Percentiles rank a stretch among this genome's conserved stretches.
Conservation (phyloP, 2,888 invertebrate species). For the Cerastis leucographa region DNA sequence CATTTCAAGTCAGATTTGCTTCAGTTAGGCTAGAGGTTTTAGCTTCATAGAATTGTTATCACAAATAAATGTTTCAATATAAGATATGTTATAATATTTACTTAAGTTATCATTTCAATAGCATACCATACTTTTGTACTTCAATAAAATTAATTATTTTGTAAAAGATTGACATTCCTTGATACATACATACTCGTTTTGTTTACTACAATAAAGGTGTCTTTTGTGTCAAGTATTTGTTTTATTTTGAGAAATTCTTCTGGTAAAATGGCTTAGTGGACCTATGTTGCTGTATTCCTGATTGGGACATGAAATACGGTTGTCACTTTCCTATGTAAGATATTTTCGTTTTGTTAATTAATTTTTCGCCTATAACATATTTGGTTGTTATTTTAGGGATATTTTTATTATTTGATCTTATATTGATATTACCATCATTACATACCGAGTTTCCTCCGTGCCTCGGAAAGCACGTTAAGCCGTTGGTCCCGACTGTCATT, state of each 20-base stretch:
- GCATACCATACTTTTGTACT: conserved; percentile 35
- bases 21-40: not conserved
- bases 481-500: too few relatives aligned
- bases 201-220: conserved; percentile 52
- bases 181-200: conserved; percentile 28
- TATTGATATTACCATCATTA: too few relatives aligned
- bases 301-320: too few relatives aligned
- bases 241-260: conserved; percentile 39
- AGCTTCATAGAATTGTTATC: conserved; percentile 14
- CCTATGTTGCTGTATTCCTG: too few relatives aligned
- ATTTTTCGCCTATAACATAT: too few relatives aligned
- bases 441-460: too few relatives aligned
- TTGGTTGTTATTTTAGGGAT: too few relatives aligned
- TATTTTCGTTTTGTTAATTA: not conserved
- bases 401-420: too few relatives aligned
- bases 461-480: too few relatives aligned
- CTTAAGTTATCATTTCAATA: conserved; percentile 20
- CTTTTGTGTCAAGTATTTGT: conserved; percentile 37
- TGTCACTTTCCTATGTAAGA: not conserved
- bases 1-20: too few relatives aligned
- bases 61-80: conserved; percentile 31
- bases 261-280: too few relatives aligned
- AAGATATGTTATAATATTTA: conserved; percentile 34
- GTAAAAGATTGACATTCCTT: conserved; percentile 66
- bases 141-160: conserved; percentile 35